Conservation (phyloP, 2,113 vertebrate genomes). For the Hemiscyllium ocellatum region DNA sequence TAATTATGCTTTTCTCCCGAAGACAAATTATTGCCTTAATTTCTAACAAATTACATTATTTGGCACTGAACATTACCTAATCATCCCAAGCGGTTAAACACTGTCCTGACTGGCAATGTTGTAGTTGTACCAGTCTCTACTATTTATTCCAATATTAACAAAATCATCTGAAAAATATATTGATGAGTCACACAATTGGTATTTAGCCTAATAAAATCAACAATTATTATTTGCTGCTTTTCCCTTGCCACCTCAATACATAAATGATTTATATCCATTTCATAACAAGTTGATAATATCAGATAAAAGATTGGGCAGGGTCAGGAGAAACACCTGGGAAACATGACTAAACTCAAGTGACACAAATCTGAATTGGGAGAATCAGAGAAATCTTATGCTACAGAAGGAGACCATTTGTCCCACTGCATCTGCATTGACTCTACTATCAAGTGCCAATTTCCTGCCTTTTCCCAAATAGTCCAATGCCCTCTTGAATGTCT, state of each 20-base stretch:
- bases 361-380: too few species aligned
- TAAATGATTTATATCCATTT: neutral
- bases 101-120: neutral
- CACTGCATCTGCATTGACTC: too few species aligned
- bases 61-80: neutral
- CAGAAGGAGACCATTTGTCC: too few species aligned
- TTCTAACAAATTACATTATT: conserved; percentile 3
- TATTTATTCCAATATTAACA: neutral
- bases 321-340: too few species aligned
- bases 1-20: neutral
- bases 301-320: too few species aligned
- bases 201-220: neutral
- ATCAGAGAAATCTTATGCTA: too few species aligned
- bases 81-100: neutral
- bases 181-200: neutral
- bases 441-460: too few species aligned
- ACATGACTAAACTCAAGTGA: too few species aligned
- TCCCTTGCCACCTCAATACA: neutral
- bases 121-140: too few species aligned
- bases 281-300: too few species aligned
- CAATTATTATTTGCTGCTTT: neutral
- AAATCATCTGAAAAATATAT: neutral
- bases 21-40: neutral
- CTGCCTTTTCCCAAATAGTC: too few species aligned
- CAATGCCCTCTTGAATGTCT: too few species aligned